Percentiles rank a stretch among this genome's conserved stretches.
Evolutionary conservation across 1,140 invertebrate species (phyloP).

Genomic region (Reticulitermes speratus): DNA sequence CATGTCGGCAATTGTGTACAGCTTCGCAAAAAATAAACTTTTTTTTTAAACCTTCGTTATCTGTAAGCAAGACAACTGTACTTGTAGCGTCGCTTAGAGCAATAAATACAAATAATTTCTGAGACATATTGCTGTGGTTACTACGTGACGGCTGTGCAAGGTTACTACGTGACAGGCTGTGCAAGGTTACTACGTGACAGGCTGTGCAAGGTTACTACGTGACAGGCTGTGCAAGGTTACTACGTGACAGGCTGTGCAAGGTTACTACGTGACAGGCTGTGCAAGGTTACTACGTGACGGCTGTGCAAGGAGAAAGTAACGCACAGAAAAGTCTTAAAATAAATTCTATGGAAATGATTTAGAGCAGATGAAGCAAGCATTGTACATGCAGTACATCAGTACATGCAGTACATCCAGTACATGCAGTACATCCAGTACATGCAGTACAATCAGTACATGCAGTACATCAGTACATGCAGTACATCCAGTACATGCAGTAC

Average conservation of each 20-base stretch:
- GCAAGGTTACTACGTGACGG: background rate
- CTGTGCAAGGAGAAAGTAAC: background rate
- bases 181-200: no score
- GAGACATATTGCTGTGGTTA: background rate
- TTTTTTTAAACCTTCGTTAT: background rate
- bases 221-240: no score
- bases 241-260: no score
- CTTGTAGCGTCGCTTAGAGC: background rate
- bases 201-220: no score
- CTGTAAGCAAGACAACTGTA: background rate
- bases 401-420: background rate
- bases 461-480: background rate
- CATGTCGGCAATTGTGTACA: background rate
- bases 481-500: background rate
- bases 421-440: background rate
- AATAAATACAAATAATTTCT: conserved; percentile 16
- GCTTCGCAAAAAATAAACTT: background rate
- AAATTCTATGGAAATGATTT: background rate
- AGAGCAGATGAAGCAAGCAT: background rate
- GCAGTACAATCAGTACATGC: background rate
- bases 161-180: no score
- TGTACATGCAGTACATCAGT: background rate
- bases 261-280: background rate
- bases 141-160: background rate
- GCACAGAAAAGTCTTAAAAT: background rate